These are phyloP conservation scores for Drosophila fungiperda DNA, from an alignment of 2,888 invertebrate genomes.

Conservation along the genomic window DNA sequence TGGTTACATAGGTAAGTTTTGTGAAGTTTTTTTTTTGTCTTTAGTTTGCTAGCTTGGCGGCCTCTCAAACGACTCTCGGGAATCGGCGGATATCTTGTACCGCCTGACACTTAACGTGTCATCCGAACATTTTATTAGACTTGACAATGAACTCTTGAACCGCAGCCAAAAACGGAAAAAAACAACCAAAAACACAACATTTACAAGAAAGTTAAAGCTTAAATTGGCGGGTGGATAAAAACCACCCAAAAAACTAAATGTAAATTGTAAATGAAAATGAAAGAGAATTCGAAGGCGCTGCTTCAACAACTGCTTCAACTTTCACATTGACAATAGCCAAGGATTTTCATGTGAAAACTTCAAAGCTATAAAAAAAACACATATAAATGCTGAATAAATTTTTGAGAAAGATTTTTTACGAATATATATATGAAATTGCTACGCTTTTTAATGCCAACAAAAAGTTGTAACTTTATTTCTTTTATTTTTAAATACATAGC, in stretches of 20 bases:
- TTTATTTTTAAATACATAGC: neutral
- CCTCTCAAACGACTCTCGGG: constrained; percentile 46
- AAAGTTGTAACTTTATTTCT: neutral
- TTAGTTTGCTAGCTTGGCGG: constrained; percentile 35
- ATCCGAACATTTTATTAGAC: constrained; percentile 80
- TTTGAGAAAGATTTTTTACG: neutral
- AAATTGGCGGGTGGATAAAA: constrained; percentile 39
- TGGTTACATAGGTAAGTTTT: constrained; percentile 33
- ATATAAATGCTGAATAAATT: neutral
- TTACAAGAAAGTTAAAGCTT: constrained; percentile 27
- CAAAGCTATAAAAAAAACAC: neutral
- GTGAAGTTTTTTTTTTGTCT: neutral
- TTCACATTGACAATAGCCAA: constrained; percentile 59
- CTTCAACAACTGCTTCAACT: constrained; percentile 46
- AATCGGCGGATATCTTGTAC: constrained; percentile 55
- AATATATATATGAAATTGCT: neutral
- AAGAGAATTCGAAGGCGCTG: constrained; percentile 20
- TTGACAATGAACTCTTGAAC: constrained; percentile 81
- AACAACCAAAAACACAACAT: constrained; percentile 20
- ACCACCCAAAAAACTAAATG: constrained; percentile 16
- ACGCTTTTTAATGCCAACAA: neutral
- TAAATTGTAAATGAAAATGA: constrained; percentile 18
- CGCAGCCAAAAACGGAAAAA: constrained; percentile 11
- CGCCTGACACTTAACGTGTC: constrained; percentile 80
- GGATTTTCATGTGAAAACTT: constrained; percentile 28